A percentile compares a stretch with the other conserved stretches of the same genome.
Evolutionary conservation across 2,888 invertebrate species (phyloP).

Genomic region (Rotaria macrura): DNA sequence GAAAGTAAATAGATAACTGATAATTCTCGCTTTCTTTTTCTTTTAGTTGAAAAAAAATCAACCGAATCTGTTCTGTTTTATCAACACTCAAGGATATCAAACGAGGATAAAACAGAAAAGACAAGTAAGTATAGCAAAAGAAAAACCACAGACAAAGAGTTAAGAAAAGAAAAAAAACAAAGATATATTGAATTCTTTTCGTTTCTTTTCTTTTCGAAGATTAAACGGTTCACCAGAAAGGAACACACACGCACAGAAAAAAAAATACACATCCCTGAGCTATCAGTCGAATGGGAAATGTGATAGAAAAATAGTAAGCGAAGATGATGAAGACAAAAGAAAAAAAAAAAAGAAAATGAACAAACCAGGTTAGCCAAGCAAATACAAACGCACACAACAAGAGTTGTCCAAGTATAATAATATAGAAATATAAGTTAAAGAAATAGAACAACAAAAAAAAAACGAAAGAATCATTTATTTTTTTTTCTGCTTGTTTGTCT

Average conservation of each 20-base stretch:
- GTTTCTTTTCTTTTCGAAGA: background rate
- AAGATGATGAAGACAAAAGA: background rate
- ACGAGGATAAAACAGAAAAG: conserved; percentile 3
- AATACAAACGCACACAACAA: background rate
- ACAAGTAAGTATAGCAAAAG: background rate
- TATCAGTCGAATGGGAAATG: conserved; percentile 3
- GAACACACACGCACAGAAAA: background rate
- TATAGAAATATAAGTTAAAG: conserved; percentile 8
- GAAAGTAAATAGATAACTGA: no score
- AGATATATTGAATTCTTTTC: background rate
- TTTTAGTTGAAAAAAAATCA: conserved; percentile 15
- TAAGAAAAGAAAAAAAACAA: background rate
- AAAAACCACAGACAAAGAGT: background rate
- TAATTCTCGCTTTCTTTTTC: background rate
- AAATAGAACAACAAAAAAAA: background rate
- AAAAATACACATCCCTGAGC: conserved; percentile 4
- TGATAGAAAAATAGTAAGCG: conserved; percentile 8
- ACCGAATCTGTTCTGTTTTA: background rate
- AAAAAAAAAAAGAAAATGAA: background rate
- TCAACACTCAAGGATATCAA: background rate
- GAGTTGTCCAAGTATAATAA: background rate
- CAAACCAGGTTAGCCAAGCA: conserved; percentile 1
- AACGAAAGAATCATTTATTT: background rate
- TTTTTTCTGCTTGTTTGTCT: background rate
- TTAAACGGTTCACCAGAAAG: conserved; percentile 10